Evolutionary conservation across 2,113 vertebrate genomes (phyloP), one percentile per base, ranked within the genome.

Genomic region (Apodemus speciosus): DNA sequence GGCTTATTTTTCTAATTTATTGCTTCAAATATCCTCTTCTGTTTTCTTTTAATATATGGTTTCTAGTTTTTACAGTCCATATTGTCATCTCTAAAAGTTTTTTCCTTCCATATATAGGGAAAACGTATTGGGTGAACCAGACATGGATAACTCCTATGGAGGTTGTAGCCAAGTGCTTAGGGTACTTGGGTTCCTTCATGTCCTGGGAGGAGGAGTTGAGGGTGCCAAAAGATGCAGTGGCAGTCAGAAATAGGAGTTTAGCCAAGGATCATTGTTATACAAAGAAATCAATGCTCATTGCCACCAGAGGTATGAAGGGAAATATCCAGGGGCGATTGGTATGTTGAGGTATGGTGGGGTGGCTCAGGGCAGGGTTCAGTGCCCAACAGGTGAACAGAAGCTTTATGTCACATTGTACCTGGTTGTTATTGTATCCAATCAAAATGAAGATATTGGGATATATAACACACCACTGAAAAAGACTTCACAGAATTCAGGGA

Each of bases 11-110:
- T 25, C 15, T 84, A 93, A 77, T 56, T 76, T 81, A 16, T 49
- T 83, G 56, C 51, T 91, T 66, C 58, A 96, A 93, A 83, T 49
- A 90, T 38, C n/a, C 3, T 25, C 56, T 40, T 69, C 16, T 56
- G 13, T 81, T 85, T 89, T 60, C 64, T 73, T 86, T 73, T 35
- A 88, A 60, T 25, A 49, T 0, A 73, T 1, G 46, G 56, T 21
- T 84, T 76, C 58, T 90, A 20, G 43, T 16, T 16, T 92, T 58
- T 87, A 46, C 0, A 71, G 32, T 76, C 38, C 25, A 51, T 60
- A 25, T 73, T 66, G 7, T 3, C 20, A 56, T 84, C 43, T 92
- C n/a, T 5, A 49, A 46, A 4, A 68, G 49, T 40, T 76, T 92
- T 69, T 9, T 93, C 51, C 15, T 80, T 51, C 53, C n/a, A 94